Percentiles rank a stretch among this genome's conserved stretches.
These are phyloP conservation scores for Bedellia somnulentella DNA, from an alignment of 2,888 invertebrate species.

Conservation along the genomic window DNA sequence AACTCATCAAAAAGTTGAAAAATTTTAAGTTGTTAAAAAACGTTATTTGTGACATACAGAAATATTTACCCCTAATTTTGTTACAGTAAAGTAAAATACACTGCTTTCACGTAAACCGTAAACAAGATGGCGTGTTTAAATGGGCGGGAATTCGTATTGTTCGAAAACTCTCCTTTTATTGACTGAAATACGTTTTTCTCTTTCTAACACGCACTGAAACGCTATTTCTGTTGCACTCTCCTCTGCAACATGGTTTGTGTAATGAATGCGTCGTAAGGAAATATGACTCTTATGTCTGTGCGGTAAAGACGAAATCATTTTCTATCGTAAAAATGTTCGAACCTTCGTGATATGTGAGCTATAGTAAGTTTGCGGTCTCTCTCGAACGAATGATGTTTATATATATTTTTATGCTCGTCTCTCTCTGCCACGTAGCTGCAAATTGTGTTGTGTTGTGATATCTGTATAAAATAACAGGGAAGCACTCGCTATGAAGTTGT, in stretches of 20 bases:
- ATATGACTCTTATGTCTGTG: too few species aligned
- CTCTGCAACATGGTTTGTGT: too few species aligned
- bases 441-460: constrained; percentile 63
- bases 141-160: constrained; percentile 54
- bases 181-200: constrained; percentile 20
- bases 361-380: too few species aligned
- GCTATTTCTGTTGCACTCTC: constrained; percentile 16
- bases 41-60: too few species aligned
- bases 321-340: too few species aligned
- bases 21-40: too few species aligned
- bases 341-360: too few species aligned
- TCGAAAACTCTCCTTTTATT: constrained; percentile 15
- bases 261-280: too few species aligned
- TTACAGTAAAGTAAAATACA: too few species aligned
- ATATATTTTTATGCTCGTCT: constrained; percentile 38
- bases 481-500: constrained; percentile 60
- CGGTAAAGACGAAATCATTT: too few species aligned
- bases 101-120: constrained; percentile 38
- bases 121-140: constrained; percentile 62
- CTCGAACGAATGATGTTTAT: constrained; percentile 20
- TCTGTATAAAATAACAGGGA: constrained; percentile 62
- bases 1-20: too few species aligned
- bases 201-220: constrained; percentile 24
- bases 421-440: constrained; percentile 53
- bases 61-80: too few species aligned